Evolutionary conservation across 2,113 vertebrate species (phyloP), one percentile per base, ranked within the genome.

Genomic region (Syrrhaptes paradoxus): DNA sequence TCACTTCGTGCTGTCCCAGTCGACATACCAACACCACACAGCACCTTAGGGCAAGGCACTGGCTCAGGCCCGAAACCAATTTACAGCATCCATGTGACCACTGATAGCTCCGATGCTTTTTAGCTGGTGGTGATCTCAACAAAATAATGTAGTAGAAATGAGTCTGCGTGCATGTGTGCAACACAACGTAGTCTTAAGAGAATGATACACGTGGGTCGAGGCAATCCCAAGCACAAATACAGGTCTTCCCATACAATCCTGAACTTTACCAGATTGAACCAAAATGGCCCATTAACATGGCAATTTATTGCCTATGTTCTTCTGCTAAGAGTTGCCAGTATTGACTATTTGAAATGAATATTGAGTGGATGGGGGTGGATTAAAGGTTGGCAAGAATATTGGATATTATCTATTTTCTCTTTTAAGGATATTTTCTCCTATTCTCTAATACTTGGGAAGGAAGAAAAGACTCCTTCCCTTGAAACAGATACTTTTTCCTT

Each of bases 31-130:
- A 71, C 31, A 3, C 16, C 8, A 9, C 6, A 14, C 36, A 68
- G 45, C 29, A 19, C 67, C 1, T 0, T 1, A 62, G 28, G n/a
- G 32, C 3, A 7, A 84, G 41, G 32, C 14, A 31, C 54, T 34
- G 45, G 11, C 49, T 85, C 63, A 15, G n/a, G 21, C 18, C 79
- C 76, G 36, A 77, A 73, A 49, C 6, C 6, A 74, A 1, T 71
- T 58, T 49, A 31, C 49, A 72, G 1, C 12, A 32, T 57, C 36
- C 28, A 1, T 8, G 8, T 66, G 36, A 18, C 21, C 19, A 11
- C 71, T 62, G 68, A 28, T 13, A 49, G 19, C 36, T 65, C 31
- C 5, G 5, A 21, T 10, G 17, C 1, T 31, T 80, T 74, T 65
- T 48, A 76, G 32, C 8, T 85, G 57, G 16, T 49, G 49, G 2